Evolutionary conservation across 2,113 vertebrate genomes (phyloP).

Genomic region (Rallus limicola): DNA sequence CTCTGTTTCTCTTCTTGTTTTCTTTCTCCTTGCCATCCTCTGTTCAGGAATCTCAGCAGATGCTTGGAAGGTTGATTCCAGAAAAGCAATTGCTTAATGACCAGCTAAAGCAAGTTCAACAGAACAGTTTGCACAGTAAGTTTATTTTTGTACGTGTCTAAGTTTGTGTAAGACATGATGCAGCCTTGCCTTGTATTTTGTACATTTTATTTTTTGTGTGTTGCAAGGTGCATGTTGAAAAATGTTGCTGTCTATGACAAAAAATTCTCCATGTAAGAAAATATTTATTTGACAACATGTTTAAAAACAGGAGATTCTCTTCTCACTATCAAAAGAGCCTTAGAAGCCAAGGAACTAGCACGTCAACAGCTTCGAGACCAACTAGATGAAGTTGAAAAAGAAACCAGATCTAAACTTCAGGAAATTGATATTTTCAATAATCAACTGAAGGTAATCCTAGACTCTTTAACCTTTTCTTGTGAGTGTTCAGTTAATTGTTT

Average conservation of each 20-base stretch:
- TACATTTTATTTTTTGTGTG: neutral
- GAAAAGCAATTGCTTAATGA: slow-evolving; percentile 97
- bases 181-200: neutral
- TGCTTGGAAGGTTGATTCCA: slow-evolving; percentile 93
- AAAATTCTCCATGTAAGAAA: neutral
- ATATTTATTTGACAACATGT: neutral
- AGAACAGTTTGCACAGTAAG: slow-evolving; percentile 96
- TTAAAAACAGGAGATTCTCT: slow-evolving; percentile 88
- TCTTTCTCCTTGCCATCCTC: neutral
- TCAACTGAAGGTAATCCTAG: slow-evolving; percentile 90
- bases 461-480: neutral
- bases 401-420: slow-evolving; percentile 93
- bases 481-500: neutral
- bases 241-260: neutral
- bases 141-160: neutral
- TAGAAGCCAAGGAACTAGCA: slow-evolving; percentile 90
- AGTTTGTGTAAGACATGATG: neutral
- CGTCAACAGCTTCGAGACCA: slow-evolving; percentile 91
- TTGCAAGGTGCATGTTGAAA: neutral
- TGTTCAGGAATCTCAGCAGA: slow-evolving; percentile 93
- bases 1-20: neutral
- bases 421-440: slow-evolving; percentile 98
- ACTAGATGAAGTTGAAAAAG: slow-evolving; percentile 92
- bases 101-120: slow-evolving; percentile 95
- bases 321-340: slow-evolving; percentile 89